phyloP scores from a whole-genome alignment of 2,888 invertebrate genomes.

The Formica aserva region DNA sequence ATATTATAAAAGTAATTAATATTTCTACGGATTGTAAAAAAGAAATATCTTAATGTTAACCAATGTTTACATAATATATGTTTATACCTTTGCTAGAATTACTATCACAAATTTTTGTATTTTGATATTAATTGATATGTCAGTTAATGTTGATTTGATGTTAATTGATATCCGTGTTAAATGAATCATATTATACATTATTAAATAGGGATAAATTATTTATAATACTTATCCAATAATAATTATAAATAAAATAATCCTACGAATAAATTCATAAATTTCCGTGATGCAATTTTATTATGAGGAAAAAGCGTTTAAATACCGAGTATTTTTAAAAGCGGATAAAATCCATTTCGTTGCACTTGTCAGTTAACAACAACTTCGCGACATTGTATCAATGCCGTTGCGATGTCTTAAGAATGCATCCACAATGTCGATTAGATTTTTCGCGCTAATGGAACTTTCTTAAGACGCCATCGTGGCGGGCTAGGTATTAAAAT shows the following conservation, averaged over 20 bases:
- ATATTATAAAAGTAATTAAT: not conserved
- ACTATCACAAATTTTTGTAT: not conserved
- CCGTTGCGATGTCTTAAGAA: conserved; percentile 60
- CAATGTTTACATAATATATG: not conserved
- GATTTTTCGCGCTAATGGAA: conserved; percentile 71
- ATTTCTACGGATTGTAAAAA: not conserved
- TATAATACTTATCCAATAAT: not conserved
- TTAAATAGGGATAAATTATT: not conserved
- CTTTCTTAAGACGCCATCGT: conserved; percentile 42
- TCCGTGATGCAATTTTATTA: not conserved
- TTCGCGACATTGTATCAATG: conserved; percentile 24
- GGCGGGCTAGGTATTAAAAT: conserved; percentile 53
- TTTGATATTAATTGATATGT: not conserved
- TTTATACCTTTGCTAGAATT: not conserved
- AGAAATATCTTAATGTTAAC: not conserved
- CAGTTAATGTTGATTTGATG: too few relatives aligned
- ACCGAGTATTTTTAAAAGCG: not conserved
- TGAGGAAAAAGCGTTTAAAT: not conserved
- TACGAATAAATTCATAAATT: not conserved
- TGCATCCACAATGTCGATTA: conserved; percentile 69
- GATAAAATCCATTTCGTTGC: not conserved
- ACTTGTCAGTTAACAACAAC: conserved; percentile 30
- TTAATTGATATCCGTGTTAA: too few relatives aligned
- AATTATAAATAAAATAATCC: not conserved
- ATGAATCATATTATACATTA: not conserved